Evolutionary conservation across 2,797 vertebrate genomes (phyloP), one percentile per base, ranked within the genome.

Genomic region (Adelosebastes latens): DNA sequence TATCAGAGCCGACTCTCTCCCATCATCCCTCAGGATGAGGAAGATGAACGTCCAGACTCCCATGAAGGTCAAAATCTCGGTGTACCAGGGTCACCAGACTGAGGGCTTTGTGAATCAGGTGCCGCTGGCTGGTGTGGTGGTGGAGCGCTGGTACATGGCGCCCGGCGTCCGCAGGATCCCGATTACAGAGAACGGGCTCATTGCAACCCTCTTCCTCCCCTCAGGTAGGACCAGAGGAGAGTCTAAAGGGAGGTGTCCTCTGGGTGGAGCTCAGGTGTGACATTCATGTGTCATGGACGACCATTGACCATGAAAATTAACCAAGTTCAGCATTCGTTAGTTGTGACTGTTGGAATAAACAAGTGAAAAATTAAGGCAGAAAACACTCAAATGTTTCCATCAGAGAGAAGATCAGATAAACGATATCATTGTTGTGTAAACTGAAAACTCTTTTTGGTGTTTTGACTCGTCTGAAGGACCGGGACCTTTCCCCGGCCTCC

Each of bases 141-240:
- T 90, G 71, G 93, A 96, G 80, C 92, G 94, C 36, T 96, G 94
- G 94, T 95, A 94, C 87, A 78, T 87, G 75, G 86, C 91, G 0
- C 93, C 95, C 3, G 95, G 93, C 0, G 84, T 95, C 29, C 79
- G 53, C 42, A 94, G 94, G 68, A 68, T 93, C 52, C 85, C 92
- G 0, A n/a, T 96, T 66, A 90, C 81, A 2, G 92, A 94, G 65
- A 25, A 14, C 0, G 76, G 77, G 13, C 81, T 96, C 34, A 92
- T 83, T 7, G 95, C 88, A 0, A 90, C 84, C 2, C 94, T 96
- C 20, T 95, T 94, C 79, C 87, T 95, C 58, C 95, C 95, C n/a
- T 29, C 92, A 93, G 95, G 95, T 95, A 85, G n/a, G 76, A 20
- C 18, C 22, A 39, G 32, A 52, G 27, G 7, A 31, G n/a, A n/a